These are phyloP conservation scores for Drosophila kurseongensis DNA, from an alignment of 1,140 invertebrate genomes.

Conservation along the genomic window DNA sequence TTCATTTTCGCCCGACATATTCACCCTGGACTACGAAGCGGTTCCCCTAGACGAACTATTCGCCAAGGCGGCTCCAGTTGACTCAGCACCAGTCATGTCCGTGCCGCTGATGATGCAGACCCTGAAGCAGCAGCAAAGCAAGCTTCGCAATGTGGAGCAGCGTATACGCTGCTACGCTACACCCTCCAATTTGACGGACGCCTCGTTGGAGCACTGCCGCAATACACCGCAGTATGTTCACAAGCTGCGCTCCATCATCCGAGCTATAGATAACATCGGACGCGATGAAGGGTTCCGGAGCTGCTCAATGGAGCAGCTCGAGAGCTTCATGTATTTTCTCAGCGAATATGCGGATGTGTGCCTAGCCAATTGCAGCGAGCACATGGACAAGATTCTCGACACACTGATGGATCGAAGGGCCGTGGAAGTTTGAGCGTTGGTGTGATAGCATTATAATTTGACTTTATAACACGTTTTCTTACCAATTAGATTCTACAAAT, in stretches of 20 bases:
- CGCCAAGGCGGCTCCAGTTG: constrained; percentile 37
- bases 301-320: constrained; percentile 68
- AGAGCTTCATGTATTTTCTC: constrained; percentile 76
- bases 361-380: constrained; percentile 69
- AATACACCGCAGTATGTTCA: constrained; percentile 47
- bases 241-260: constrained; percentile 56
- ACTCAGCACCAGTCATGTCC: constrained; percentile 23
- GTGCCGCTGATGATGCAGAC: constrained; percentile 64
- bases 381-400: constrained; percentile 76
- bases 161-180: constrained; percentile 58
- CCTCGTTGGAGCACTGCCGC: constrained; percentile 28
- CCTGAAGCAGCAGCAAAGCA: constrained; percentile 58
- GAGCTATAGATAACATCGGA: constrained; percentile 67
- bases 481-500: constrained; percentile 7
- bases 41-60: constrained; percentile 75
- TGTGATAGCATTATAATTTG: background rate
- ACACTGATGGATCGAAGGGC: constrained; percentile 60
- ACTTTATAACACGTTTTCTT: background rate
- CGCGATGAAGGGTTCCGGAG: constrained; percentile 57
- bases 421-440: constrained; percentile 40
- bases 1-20: constrained; percentile 69
- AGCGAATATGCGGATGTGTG: constrained; percentile 42
- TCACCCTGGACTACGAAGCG: constrained; percentile 62
- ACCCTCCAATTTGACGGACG: constrained; percentile 44
- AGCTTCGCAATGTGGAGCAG: constrained; percentile 59